Base-by-base conservation (phyloP, 1,140 invertebrate genomes). In the Mesaphorura yosii region DNA sequence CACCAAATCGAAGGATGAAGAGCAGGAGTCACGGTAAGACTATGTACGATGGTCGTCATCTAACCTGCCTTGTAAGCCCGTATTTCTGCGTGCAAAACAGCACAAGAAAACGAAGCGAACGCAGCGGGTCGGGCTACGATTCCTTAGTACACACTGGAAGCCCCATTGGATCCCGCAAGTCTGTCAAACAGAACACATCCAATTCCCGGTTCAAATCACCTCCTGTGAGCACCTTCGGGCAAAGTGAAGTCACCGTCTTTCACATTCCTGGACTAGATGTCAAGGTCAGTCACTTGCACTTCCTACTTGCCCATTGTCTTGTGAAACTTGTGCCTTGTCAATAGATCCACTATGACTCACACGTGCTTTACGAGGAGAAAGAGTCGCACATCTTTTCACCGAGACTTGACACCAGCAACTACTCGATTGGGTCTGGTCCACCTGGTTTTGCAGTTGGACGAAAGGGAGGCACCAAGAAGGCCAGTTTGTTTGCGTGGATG, bases 231-330 rank as follows among this genome's bases (percentile, higher is more conserved):
- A 73, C 74, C 34, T 66, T 75, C 22, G 68, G 72, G 19, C 73
- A 75, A 60, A 72, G 85, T 0, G 78, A 91, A 71, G 73, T 88
- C 46, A 95, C 91, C 1, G 84, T 92, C 54, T 95, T 97, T 70
- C 84, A 92, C 64, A 87, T 96, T 65, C 92, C 92, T 2, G 91
- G 91, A 1, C 76, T 96, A 51, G 88, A 94, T 72, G 85, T 95
- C 19, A 93, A 93, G 76, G 81, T 93, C 59, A 64, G 53, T 46
- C 45, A 46, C 12, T n/a, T n/a, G n/a, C n/a, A n/a, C n/a, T n/a
- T n/a, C n/a, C n/a, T n/a, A n/a, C n/a, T n/a, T n/a, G n/a, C n/a
- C n/a, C n/a, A n/a, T n/a, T n/a, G n/a, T n/a, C n/a, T n/a, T n/a
- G n/a, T n/a, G n/a, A n/a, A n/a, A n/a, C n/a, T n/a, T n/a, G n/a